These are phyloP conservation scores for Pectinophora gossypiella DNA, from an alignment of 1,140 invertebrate species.

Conservation along the genomic window DNA sequence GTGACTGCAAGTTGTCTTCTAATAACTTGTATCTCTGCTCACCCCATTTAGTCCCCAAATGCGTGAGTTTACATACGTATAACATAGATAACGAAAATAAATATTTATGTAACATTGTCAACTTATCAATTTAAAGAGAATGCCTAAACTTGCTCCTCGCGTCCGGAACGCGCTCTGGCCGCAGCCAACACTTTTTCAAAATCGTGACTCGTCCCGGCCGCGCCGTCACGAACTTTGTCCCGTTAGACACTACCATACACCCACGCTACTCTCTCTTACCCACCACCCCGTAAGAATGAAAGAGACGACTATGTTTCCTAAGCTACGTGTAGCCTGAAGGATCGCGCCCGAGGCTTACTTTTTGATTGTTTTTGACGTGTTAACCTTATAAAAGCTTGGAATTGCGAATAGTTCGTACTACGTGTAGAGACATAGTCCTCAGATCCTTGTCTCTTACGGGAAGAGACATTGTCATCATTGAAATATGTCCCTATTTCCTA, in stretches of 20 bases:
- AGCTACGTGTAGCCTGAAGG: conserved; percentile 28
- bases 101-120: no score
- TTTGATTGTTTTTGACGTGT: conserved; percentile 29
- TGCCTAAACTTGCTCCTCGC: no score
- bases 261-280: conserved; percentile 20
- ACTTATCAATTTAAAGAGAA: no score
- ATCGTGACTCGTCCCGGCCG: conserved; percentile 61
- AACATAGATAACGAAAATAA: no score
- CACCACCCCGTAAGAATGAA: conserved; percentile 16
- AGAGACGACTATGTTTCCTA: conserved; percentile 27
- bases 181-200: conserved; percentile 67
- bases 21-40: no score
- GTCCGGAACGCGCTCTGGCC: conserved; percentile 22
- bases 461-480: background rate
- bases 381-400: background rate
- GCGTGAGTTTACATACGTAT: no score
- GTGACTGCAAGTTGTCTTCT: no score
- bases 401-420: background rate
- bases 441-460: background rate
- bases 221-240: conserved; percentile 58
- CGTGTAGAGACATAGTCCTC: background rate
- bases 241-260: conserved; percentile 39
- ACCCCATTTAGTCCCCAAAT: no score
- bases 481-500: no score
- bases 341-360: conserved; percentile 22